Conservation (phyloP, 2,113 vertebrate genomes). For the Corynorhinus townsendii region DNA sequence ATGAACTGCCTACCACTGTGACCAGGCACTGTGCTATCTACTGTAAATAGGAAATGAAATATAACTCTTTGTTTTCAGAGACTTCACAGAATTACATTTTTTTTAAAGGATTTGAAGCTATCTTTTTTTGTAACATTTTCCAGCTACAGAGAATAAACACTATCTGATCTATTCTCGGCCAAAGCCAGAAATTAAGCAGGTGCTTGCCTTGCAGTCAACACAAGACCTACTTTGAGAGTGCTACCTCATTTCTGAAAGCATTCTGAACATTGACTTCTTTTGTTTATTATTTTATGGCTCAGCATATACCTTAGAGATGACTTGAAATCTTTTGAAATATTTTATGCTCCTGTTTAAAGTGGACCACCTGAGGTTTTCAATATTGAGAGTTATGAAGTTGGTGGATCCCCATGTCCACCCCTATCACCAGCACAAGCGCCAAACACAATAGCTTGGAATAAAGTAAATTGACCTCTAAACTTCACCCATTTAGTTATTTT, state of each 20-base stretch:
- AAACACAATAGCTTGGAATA: background rate
- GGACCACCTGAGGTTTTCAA: background rate
- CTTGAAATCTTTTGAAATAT: background rate
- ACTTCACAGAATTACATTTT: background rate
- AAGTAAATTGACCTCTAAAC: background rate
- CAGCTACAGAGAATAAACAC: background rate
- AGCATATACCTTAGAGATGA: background rate
- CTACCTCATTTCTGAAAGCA: background rate
- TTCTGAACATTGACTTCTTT: background rate
- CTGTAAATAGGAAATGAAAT: background rate
- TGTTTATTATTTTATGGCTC: background rate
- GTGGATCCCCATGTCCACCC: too few relatives aligned
- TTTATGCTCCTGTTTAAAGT: background rate
- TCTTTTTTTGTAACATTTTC: background rate
- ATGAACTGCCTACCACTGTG: background rate
- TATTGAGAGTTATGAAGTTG: background rate
- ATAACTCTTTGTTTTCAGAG: background rate
- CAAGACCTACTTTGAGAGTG: background rate
- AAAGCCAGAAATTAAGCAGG: fast-evolving
- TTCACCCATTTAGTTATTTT: background rate
- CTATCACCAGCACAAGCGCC: background rate
- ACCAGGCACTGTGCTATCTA: background rate
- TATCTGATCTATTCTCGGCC: background rate
- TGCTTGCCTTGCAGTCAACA: background rate
- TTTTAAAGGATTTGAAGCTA: background rate